A percentile compares a stretch with the other conserved stretches of the same genome.
phyloP scores from a whole-genome alignment of 2,113 vertebrate species.

The Blennius ocellaris region DNA sequence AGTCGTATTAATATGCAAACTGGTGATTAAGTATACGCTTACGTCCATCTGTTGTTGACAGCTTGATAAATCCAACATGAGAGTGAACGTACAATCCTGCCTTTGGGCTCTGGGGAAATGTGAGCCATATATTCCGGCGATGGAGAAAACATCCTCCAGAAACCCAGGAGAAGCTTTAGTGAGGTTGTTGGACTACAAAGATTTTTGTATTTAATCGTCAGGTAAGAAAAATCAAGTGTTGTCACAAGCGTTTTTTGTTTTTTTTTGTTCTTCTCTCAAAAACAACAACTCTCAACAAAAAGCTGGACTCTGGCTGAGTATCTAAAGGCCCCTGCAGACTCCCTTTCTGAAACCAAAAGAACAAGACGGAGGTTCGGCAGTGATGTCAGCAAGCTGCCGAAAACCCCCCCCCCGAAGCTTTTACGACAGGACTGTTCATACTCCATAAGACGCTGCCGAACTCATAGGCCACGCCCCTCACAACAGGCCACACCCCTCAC shows the following conservation, averaged over 20 bases:
- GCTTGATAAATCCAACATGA: not conserved
- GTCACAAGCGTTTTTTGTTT: no score
- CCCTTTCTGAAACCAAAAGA: no score
- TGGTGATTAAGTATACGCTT: slow-evolving; percentile 1
- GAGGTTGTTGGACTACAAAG: not conserved
- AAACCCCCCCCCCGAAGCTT: no score
- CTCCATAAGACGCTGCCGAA: no score
- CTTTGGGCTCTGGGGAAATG: not conserved
- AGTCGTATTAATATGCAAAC: slow-evolving; percentile 8
- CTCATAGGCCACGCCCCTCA: no score
- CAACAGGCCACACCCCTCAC: no score
- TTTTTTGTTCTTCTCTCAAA: not conserved
- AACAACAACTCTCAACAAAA: not conserved
- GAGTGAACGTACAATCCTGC: not conserved
- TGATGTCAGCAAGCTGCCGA: no score
- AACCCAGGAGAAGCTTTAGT: not conserved
- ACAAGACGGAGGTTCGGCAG: no score
- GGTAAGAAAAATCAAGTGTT: not conserved
- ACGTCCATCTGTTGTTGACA: not conserved
- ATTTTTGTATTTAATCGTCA: no score
- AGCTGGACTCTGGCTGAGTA: not conserved
- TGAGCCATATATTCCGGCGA: not conserved
- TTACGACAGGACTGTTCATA: no score
- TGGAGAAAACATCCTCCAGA: not conserved
- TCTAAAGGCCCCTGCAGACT: no score